Percentiles rank a stretch among this genome's conserved stretches.
Evolutionary conservation across 2,797 vertebrate species (phyloP).

Genomic region (Botia almorhae): DNA sequence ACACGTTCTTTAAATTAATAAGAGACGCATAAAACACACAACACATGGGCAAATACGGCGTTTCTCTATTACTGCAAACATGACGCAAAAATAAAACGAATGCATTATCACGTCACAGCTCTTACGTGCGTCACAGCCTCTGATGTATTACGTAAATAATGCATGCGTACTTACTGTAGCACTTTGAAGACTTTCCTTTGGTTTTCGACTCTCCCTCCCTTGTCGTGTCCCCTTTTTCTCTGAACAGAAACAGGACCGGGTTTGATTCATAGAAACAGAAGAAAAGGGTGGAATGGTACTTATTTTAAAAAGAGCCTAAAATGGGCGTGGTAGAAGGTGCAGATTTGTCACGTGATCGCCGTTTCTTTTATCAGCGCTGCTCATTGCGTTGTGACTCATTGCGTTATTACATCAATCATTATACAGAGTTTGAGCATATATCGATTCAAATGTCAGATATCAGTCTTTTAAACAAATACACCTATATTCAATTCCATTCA

Average conservation of each 20-base stretch:
- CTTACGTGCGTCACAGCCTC: slow-evolving; percentile 20
- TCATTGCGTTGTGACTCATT: too few relatives aligned
- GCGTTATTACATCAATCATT: too few relatives aligned
- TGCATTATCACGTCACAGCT: slow-evolving; percentile 34
- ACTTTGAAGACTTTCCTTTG: slow-evolving; percentile 13
- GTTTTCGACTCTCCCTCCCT: slow-evolving; percentile 14
- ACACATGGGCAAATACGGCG: background rate
- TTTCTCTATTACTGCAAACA: background rate
- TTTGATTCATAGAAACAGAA: slow-evolving; percentile 73
- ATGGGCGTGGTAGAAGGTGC: background rate
- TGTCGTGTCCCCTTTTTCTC: slow-evolving; percentile 5
- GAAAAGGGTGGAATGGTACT: slow-evolving; percentile 18
- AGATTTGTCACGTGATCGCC: background rate
- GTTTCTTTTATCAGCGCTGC: background rate
- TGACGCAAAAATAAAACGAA: slow-evolving; percentile 26
- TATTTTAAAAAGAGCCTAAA: rapidly evolving
- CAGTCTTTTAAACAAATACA: too few relatives aligned
- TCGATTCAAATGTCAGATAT: too few relatives aligned
- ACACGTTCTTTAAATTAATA: background rate
- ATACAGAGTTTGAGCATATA: too few relatives aligned
- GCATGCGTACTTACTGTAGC: slow-evolving; percentile 16
- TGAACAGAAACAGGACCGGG: slow-evolving; percentile 58
- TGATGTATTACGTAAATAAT: background rate
- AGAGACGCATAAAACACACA: background rate
- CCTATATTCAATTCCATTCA: too few relatives aligned